Percentiles rank a stretch among this genome's conserved stretches.
These are phyloP conservation scores for Eulimnadia texana DNA, from an alignment of 1,140 invertebrate genomes.

Conservation along the genomic window DNA sequence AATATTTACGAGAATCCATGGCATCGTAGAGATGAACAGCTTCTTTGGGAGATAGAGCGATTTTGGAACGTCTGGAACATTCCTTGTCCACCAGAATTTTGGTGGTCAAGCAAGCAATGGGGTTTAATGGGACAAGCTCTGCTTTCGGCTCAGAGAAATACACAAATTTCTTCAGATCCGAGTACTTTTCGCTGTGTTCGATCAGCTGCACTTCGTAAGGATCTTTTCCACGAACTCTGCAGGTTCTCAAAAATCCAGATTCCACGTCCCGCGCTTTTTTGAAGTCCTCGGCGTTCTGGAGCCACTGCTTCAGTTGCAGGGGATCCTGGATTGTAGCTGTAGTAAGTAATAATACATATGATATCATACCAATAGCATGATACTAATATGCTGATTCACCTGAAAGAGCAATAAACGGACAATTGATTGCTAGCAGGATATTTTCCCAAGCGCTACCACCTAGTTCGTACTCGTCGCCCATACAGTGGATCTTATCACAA, in stretches of 20 bases:
- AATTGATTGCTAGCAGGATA: conserved; percentile 18
- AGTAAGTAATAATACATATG: too few species aligned
- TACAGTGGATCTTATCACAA: conserved; percentile 22
- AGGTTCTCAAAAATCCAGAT: background rate
- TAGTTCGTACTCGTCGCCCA: conserved; percentile 14
- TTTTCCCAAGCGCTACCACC: conserved; percentile 19
- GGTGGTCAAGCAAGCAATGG: background rate
- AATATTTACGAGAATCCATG: background rate
- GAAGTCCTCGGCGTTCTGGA: conserved; percentile 18
- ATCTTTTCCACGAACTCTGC: background rate
- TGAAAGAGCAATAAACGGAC: conserved; percentile 21
- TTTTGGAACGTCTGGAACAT: background rate
- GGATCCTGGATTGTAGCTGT: conserved; percentile 20
- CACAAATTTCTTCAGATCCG: conserved; percentile 19
- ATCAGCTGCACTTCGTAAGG: conserved; percentile 19
- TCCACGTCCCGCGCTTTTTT: conserved; percentile 16
- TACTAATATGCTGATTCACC: too few species aligned
- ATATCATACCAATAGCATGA: too few species aligned
- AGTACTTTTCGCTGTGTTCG: conserved; percentile 17
- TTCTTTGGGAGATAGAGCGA: background rate
- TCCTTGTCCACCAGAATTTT: background rate
- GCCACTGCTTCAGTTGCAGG: conserved; percentile 17
- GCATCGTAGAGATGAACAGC: background rate
- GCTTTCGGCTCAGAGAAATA: conserved; percentile 5
- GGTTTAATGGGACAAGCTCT: background rate